These are phyloP conservation scores for Plusia festucae DNA, from an alignment of 2,888 invertebrate genomes.

Conservation along the genomic window DNA sequence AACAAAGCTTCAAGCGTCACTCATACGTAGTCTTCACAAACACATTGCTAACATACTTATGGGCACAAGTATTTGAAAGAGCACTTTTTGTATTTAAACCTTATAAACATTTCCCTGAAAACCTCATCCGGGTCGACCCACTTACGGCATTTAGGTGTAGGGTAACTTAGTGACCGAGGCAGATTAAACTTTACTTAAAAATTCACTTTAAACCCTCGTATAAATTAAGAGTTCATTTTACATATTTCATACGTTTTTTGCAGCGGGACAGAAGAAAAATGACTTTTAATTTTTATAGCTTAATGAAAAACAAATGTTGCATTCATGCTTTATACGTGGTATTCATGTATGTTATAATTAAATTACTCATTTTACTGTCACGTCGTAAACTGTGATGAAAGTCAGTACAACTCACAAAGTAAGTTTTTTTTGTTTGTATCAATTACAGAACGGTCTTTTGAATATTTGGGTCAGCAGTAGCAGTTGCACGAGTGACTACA, in stretches of 20 bases:
- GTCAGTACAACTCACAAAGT: too few relatives aligned
- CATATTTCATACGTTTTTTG: slow-evolving; percentile 15
- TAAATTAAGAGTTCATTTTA: slow-evolving; percentile 35
- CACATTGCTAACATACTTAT: slow-evolving; percentile 57
- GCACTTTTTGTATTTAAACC: slow-evolving; percentile 69
- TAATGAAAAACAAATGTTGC: not conserved
- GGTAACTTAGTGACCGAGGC: slow-evolving; percentile 66
- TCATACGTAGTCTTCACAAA: slow-evolving; percentile 49
- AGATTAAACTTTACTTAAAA: slow-evolving; percentile 63
- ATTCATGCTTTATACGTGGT: not conserved
- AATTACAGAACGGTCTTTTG: slow-evolving; percentile 10
- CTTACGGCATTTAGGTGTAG: slow-evolving; percentile 71
- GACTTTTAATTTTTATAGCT: slow-evolving; percentile 6
- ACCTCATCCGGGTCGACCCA: slow-evolving; percentile 71
- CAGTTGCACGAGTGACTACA: slow-evolving; percentile 22
- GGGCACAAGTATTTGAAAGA: slow-evolving; percentile 55
- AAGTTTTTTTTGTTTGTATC: slow-evolving; percentile 8
- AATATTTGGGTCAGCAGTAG: slow-evolving; percentile 40
- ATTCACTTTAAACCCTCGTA: slow-evolving; percentile 53
- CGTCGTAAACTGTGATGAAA: not conserved
- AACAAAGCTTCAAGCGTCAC: slow-evolving; percentile 64
- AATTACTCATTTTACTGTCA: slow-evolving; percentile 1
- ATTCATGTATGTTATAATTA: not conserved
- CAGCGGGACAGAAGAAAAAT: not conserved
- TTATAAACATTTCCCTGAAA: slow-evolving; percentile 72